phyloP scores from a whole-genome alignment of 2,797 vertebrate genomes.

The Bradypus variegatus region DNA sequence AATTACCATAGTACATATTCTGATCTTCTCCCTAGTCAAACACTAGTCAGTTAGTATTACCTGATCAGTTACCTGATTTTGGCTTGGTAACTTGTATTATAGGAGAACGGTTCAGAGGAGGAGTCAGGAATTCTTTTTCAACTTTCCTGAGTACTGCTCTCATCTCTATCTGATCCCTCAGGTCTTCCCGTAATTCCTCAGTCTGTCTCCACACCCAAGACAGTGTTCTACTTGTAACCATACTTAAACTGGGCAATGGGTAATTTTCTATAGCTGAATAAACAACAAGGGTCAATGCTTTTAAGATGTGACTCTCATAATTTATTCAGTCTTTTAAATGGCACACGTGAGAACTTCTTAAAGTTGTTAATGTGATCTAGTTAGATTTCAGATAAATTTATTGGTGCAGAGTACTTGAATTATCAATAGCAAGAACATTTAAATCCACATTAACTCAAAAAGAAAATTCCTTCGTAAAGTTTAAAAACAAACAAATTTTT shows the following conservation, averaged over 20 bases:
- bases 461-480: conserved; percentile 45
- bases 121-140: not conserved
- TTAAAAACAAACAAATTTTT: conserved; percentile 21
- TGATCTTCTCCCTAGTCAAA: not conserved
- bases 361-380: conserved; percentile 32
- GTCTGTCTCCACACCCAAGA: not conserved
- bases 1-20: not conserved
- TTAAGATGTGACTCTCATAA: conserved; percentile 10
- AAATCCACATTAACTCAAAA: conserved; percentile 21
- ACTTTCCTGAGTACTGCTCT: conserved; percentile 3
- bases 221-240: not conserved
- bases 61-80: not conserved
- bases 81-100: not conserved
- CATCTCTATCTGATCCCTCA: not conserved
- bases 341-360: conserved; percentile 11
- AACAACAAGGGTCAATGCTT: not conserved
- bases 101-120: not conserved
- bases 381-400: conserved; percentile 33
- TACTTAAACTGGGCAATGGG: not conserved
- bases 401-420: conserved; percentile 8
- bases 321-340: conserved; percentile 11
- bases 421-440: conserved; percentile 27
- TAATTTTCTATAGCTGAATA: conserved; percentile 15
- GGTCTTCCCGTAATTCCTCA: not conserved
- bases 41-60: too few relatives aligned